These are phyloP conservation scores for Grallaria varia DNA, from an alignment of 2,113 vertebrate species.

Conservation along the genomic window DNA sequence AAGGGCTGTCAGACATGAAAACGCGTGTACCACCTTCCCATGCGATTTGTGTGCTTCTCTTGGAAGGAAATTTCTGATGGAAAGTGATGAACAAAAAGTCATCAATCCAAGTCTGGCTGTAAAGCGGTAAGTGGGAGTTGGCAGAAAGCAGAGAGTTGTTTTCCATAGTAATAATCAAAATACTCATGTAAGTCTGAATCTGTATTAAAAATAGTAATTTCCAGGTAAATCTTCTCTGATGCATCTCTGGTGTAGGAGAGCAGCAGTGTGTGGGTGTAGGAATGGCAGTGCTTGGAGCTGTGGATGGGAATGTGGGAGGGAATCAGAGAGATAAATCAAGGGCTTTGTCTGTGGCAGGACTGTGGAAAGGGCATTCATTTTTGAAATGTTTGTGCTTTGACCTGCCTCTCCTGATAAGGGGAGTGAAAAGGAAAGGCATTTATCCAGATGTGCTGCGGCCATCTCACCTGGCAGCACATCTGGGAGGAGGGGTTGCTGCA, in stretches of 20 bases:
- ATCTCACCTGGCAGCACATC: background rate
- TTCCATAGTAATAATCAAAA: background rate
- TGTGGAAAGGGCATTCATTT: background rate
- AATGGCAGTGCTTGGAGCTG: background rate
- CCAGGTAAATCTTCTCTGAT: background rate
- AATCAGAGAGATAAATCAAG: background rate
- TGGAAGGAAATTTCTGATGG: rapidly evolving
- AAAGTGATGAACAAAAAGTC: background rate
- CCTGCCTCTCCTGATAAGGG: background rate
- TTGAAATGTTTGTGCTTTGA: background rate
- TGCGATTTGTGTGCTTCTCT: background rate
- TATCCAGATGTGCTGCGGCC: background rate
- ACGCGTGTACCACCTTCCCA: background rate
- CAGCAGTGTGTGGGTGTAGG: background rate
- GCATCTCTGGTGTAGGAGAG: background rate
- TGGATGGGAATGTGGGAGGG: rapidly evolving
- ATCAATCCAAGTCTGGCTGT: background rate
- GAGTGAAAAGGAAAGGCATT: background rate
- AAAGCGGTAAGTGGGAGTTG: rapidly evolving
- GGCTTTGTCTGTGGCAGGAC: background rate
- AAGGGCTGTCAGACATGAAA: background rate
- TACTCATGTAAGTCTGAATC: background rate
- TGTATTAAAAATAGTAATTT: background rate
- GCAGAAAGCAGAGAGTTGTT: background rate
- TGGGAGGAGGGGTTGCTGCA: background rate